Conservation (phyloP, 2,113 vertebrate genomes). For the Laticauda colubrina region DNA sequence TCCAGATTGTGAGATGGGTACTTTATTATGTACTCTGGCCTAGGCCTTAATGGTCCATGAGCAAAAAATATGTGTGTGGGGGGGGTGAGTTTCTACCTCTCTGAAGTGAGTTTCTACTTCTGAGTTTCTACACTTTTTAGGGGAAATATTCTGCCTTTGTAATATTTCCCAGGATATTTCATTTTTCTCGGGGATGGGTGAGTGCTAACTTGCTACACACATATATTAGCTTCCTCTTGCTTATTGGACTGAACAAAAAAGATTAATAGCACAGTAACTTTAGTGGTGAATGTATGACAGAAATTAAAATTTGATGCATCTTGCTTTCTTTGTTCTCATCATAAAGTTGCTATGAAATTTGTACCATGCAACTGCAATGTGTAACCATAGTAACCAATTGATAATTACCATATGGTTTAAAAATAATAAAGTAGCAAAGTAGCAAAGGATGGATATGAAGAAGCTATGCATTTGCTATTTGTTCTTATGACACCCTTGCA, state of each 20-base stretch:
- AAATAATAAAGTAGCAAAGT: neutral
- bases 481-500: neutral
- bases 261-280: neutral
- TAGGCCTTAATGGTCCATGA: too few relatives aligned
- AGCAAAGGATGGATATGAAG: neutral
- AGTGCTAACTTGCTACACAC: too few relatives aligned
- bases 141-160: too few relatives aligned
- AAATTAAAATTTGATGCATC: neutral
- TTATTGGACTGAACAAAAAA: neutral
- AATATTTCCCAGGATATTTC: too few relatives aligned
- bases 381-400: neutral
- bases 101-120: too few relatives aligned
- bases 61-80: too few relatives aligned
- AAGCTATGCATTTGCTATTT: neutral
- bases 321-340: neutral
- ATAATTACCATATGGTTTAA: neutral
- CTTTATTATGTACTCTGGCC: too few relatives aligned
- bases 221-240: neutral
- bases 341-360: neutral
- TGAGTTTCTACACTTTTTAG: too few relatives aligned
- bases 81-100: too few relatives aligned
- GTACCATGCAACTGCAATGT: neutral
- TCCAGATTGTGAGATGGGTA: too few relatives aligned
- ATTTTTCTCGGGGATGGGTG: too few relatives aligned
- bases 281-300: neutral